Percentiles rank a stretch among this genome's conserved stretches.
Conservation (phyloP, 2,797 vertebrate species). For the Macropodus opercularis region DNA sequence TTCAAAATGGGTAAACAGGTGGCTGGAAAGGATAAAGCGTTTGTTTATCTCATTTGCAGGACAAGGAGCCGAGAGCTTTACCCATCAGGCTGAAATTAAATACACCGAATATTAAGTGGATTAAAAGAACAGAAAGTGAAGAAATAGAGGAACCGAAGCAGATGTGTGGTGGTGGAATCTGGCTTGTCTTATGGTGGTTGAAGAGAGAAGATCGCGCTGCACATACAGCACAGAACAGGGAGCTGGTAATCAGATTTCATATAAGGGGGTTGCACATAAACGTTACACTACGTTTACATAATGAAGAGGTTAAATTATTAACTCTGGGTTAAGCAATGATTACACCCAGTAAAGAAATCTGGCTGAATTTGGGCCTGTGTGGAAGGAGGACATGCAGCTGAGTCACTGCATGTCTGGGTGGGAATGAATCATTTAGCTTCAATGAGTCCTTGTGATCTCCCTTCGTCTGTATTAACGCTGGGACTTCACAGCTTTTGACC, state of each 20-base stretch:
- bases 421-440: conserved; percentile 32
- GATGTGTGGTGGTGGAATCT: no score
- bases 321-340: conserved; percentile 3
- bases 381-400: conserved; percentile 11
- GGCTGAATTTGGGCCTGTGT: background rate
- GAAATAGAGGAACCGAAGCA: no score
- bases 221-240: no score
- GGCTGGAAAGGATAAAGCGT: background rate
- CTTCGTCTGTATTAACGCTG: conserved; percentile 25
- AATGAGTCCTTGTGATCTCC: conserved; percentile 45
- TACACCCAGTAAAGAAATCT: conserved; percentile 19
- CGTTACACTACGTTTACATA: no score
- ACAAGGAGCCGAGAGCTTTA: background rate
- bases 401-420: conserved; percentile 24
- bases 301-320: conserved; percentile 34
- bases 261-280: no score
- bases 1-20: conserved; percentile 15
- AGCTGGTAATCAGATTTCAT: no score
- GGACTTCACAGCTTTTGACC: conserved; percentile 29
- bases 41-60: conserved; percentile 21
- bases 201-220: no score
- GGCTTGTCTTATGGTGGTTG: no score
- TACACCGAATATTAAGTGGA: no score
- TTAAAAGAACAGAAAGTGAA: no score
- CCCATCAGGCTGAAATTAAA: background rate